A percentile compares a stretch with the other conserved stretches of the same genome.
Conservation (phyloP, 2,797 vertebrate species). For the Myotis vivesi region DNA sequence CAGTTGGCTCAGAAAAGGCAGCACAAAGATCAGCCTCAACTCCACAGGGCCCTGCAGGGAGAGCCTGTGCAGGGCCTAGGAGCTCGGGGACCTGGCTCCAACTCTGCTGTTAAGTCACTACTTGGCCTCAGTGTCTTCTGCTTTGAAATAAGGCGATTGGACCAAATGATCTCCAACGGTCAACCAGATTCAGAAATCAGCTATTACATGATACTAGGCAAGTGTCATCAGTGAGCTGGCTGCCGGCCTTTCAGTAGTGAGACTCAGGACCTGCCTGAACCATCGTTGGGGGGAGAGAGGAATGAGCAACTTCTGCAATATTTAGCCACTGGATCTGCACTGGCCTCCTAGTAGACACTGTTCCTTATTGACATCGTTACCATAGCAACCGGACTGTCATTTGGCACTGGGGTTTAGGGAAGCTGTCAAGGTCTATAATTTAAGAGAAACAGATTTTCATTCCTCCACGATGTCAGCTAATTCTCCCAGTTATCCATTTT, state of each 20-base stretch:
- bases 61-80: neutral
- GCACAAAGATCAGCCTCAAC: constrained; percentile 6
- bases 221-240: neutral
- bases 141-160: neutral
- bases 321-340: neutral
- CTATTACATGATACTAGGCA: neutral
- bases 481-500: constrained; percentile 33
- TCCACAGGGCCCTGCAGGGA: neutral
- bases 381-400: constrained; percentile 48
- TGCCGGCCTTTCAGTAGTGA: neutral
- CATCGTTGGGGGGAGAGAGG: neutral
- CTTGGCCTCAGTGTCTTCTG: neutral
- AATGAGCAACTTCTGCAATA: neutral
- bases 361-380: constrained; percentile 35
- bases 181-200: neutral
- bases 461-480: constrained; percentile 35
- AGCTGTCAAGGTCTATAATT: constrained; percentile 48
- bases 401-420: constrained; percentile 53
- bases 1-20: constrained; percentile 15
- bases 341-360: constrained; percentile 36
- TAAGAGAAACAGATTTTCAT: constrained; percentile 61
- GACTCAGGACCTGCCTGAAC: neutral
- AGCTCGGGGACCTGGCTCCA: neutral
- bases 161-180: neutral
- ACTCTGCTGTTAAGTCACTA: neutral